These are phyloP conservation scores for Macroramphosus scolopax DNA, from an alignment of 2,797 vertebrate species.

Conservation along the genomic window DNA sequence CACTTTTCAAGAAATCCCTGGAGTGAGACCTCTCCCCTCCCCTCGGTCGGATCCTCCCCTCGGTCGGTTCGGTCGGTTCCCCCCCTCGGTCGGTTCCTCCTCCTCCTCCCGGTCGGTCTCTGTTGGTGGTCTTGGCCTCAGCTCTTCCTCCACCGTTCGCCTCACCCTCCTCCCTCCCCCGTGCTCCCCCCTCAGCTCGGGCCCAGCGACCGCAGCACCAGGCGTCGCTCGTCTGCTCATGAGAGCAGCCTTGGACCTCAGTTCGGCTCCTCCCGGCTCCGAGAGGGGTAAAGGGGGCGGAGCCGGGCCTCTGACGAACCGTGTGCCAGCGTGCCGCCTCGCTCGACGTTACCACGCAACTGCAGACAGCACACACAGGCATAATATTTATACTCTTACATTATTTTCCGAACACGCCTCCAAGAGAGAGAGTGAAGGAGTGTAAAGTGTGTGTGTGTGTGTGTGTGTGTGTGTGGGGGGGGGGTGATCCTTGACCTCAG, in stretches of 20 bases:
- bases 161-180: constrained; percentile 13
- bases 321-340: constrained; percentile 68
- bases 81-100: too few relatives aligned
- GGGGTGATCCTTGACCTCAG: constrained; percentile 15
- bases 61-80: too few relatives aligned
- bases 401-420: constrained; percentile 77
- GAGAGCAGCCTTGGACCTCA: constrained; percentile 73
- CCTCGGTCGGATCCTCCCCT: too few relatives aligned
- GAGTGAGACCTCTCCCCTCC: too few relatives aligned
- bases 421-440: constrained; percentile 48
- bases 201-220: constrained; percentile 56
- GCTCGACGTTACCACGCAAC: constrained; percentile 78
- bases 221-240: constrained; percentile 73
- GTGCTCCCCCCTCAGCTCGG: constrained; percentile 2
- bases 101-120: too few relatives aligned
- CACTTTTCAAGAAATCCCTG: too few relatives aligned
- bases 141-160: constrained; percentile 57
- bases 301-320: constrained; percentile 50
- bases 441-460: constrained; percentile 4
- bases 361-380: constrained; percentile 71
- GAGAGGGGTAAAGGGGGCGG: constrained; percentile 63
- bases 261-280: constrained; percentile 57
- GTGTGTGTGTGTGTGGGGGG: constrained; percentile 16
- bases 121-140: constrained; percentile 55
- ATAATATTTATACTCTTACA: constrained; percentile 83